Base-by-base conservation (phyloP, 2,888 invertebrate species). In the Selenia dentaria region DNA sequence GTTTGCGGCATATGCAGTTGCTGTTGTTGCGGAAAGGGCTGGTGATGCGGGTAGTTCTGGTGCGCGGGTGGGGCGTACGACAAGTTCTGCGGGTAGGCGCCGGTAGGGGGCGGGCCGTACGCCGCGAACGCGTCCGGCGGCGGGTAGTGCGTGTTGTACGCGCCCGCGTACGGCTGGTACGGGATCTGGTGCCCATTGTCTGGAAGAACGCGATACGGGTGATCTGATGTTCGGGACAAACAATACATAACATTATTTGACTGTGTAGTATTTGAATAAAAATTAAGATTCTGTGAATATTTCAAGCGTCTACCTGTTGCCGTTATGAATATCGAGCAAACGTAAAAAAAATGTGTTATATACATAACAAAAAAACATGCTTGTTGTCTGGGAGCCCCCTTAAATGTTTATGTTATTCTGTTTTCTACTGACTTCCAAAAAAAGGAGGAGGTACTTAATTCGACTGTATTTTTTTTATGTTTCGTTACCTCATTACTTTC, bases 161-260 rank as follows among this genome's bases (percentile, higher is more conserved):
- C 88, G 27, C 84, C 83, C 44, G 86, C 91, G 57, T 91, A 91
- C 36, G 91, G 90, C 63, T 90, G 91, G 57, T 91, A 91, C 11
- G 90, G 83, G 52, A 91, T 91, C 63, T 91, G 91, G 56, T 91
- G 91, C 3, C 91, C 91, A 78, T 91, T 91, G 69, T 91, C 91
- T 91, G 79, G 36, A 81, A 32, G 22, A 22, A 22, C 22, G 22
- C 22, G 22, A 22, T 22, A 22, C 22, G 22, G 22, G 22, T 22
- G 22, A 22, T 22, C 22, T 22, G 22, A 22, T 22, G 22, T 22
- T 22, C 2, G 8, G 22, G 22, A 22, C 8, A 22, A 22, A 22
- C 8, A 22, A 22, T 2, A 8, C 6, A 22, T 16, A 8, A 8
- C 8, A 8, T 22, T 22, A 22, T 22, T 8, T 22, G 5, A 16